Evolutionary conservation across 2,113 vertebrate genomes (phyloP), one percentile per base, ranked within the genome.

Genomic region (Condylura cristata): DNA sequence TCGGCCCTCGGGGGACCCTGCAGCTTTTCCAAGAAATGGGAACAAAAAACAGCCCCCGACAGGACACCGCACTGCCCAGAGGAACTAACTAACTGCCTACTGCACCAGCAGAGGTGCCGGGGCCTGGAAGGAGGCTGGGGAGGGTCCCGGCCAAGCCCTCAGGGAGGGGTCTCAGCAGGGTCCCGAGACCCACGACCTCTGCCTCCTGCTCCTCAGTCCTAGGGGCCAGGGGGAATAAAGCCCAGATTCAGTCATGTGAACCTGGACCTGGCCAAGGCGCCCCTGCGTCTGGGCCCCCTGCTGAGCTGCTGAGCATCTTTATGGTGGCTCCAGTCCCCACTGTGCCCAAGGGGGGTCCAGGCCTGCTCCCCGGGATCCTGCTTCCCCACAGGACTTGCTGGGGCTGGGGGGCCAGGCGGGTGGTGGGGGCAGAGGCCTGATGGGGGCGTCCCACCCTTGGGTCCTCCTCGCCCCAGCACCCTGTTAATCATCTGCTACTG

Each of bases 41-140:
- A 14, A 60, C 9, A 22, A 11, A 1, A 65, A 65, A 5, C 22
- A 5, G 17, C 1, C 56, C 39, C 14, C n/a, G n/a, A n/a, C n/a
- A 18, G 3, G 16, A 26, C 7, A 12, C n/a, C 22, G 5, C 17
- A 41, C 41, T 14, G 24, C 51, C 60, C 3, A 48, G 81, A 12
- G 11, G 1, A 34, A n/a, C n/a, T n/a, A n/a, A n/a, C n/a, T n/a
- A 66, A 5, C 18, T 6, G 10, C 7, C 18, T 8, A 3, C 1
- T 1, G 3, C 7, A 0, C 61, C 34, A 5, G 2, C n/a, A 3
- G 0, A 32, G 74, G 53, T 2, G 53, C n/a, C 3, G 6, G 3
- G 30, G 39, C 28, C 12, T 18, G 0, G 1, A 48, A 1, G 5
- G 37, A 10, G 26, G 20, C 87, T 1, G 2, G 16, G 61, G 34